A percentile compares a stretch with the other conserved stretches of the same genome.
Evolutionary conservation across 2,888 invertebrate species (phyloP).

Genomic region (Eupithecia subfuscata): DNA sequence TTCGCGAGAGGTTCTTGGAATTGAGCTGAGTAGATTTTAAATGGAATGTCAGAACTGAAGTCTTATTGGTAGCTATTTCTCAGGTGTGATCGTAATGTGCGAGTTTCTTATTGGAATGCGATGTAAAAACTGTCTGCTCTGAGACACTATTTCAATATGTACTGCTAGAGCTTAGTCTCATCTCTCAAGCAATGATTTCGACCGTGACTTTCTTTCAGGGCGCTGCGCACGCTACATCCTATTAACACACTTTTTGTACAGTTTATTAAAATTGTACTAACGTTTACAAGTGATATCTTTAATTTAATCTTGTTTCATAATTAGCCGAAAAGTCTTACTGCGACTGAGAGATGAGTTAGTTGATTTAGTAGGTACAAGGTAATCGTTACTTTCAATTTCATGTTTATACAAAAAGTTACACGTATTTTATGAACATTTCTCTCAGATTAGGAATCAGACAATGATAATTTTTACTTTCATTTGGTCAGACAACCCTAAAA

Average conservation of each 20-base stretch:
- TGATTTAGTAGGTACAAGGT: neutral
- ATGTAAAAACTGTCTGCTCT: constrained; percentile 17
- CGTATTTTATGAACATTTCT: neutral
- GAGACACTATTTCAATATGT: constrained; percentile 21
- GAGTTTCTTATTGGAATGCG: neutral
- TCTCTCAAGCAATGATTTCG: constrained; percentile 63
- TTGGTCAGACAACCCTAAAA: constrained; percentile 58
- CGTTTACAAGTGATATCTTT: constrained; percentile 40
- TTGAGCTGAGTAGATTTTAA: constrained; percentile 8
- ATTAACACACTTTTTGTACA: constrained; percentile 63
- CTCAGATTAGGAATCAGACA: neutral
- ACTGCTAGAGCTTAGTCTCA: constrained; percentile 43
- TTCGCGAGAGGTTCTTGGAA: constrained; percentile 20
- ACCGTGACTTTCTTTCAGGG: constrained; percentile 78
- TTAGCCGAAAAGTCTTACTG: constrained; percentile 41
- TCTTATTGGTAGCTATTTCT: neutral
- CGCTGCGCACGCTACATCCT: constrained; percentile 62
- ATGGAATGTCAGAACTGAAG: neutral
- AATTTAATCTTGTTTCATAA: constrained; percentile 41
- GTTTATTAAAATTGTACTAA: constrained; percentile 41
- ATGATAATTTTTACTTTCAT: constrained; percentile 26
- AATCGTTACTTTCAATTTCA: neutral
- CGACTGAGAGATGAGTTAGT: neutral
- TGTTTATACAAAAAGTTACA: neutral
- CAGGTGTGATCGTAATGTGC: neutral